Evolutionary conservation across 1,140 invertebrate genomes (phyloP).

Genomic region (Drepana arcuata): DNA sequence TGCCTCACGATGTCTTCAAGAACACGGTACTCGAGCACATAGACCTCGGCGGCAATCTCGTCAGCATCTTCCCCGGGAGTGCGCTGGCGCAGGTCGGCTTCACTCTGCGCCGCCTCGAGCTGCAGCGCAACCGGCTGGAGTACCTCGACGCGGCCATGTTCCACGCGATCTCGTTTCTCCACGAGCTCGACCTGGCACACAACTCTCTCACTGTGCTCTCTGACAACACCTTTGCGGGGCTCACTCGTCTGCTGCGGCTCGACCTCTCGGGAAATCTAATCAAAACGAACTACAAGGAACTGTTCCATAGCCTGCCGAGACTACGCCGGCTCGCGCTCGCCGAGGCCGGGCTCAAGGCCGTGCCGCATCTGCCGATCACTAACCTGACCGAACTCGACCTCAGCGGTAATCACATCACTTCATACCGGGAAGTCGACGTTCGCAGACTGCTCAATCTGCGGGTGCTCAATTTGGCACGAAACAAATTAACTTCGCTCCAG

Average conservation of each 20-base stretch:
- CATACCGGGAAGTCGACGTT: slow-evolving; percentile 71
- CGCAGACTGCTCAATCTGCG: slow-evolving; percentile 74
- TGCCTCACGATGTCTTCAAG: slow-evolving; percentile 83
- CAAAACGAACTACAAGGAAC: slow-evolving; percentile 86
- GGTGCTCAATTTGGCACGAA: slow-evolving; percentile 74
- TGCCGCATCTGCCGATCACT: slow-evolving; percentile 77
- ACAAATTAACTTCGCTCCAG: slow-evolving; percentile 75
- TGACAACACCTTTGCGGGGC: slow-evolving; percentile 86
- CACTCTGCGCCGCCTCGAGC: slow-evolving; percentile 80
- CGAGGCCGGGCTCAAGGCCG: slow-evolving; percentile 76
- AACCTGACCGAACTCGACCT: slow-evolving; percentile 79
- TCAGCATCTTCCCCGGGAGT: slow-evolving; percentile 78
- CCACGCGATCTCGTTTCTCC: slow-evolving; percentile 80
- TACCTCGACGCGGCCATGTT: slow-evolving; percentile 89
- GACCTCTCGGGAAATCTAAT: slow-evolving; percentile 83
- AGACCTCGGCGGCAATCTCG: slow-evolving; percentile 82
- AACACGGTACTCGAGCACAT: slow-evolving; percentile 83
- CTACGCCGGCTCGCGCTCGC: slow-evolving; percentile 79
- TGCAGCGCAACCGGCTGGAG: slow-evolving; percentile 84
- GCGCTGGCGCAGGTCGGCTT: slow-evolving; percentile 80
- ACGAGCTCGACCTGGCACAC: slow-evolving; percentile 79
- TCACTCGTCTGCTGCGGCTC: slow-evolving; percentile 81
- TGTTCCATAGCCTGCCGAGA: slow-evolving; percentile 85
- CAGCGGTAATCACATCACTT: slow-evolving; percentile 77
- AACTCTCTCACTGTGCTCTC: slow-evolving; percentile 86